Conservation (phyloP, 2,888 invertebrate genomes). For the Tupiocoris notatus region DNA sequence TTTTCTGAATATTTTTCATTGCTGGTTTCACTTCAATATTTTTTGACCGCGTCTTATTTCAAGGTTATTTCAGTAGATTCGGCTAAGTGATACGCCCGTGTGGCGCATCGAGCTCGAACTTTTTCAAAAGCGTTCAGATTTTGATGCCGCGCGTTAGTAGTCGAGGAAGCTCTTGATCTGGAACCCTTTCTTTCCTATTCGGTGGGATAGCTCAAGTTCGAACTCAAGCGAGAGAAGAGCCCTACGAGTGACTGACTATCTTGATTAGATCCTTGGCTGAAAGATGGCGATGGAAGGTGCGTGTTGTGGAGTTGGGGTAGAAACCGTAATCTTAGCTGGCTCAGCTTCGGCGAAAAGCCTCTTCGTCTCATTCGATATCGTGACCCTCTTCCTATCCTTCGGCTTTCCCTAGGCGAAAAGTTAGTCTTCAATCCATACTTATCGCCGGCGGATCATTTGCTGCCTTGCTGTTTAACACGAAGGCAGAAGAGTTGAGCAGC, state of each 20-base stretch:
- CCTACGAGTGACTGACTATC: not conserved
- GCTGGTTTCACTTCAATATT: no score
- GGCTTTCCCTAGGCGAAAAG: not conserved
- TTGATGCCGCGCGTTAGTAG: not conserved
- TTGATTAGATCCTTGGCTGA: not conserved
- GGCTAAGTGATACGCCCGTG: no score
- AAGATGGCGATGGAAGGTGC: not conserved
- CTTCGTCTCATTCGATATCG: not conserved
- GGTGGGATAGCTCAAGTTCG: not conserved
- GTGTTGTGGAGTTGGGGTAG: not conserved
- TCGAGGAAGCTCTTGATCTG: not conserved
- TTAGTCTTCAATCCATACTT: not conserved
- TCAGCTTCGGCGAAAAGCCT: slow-evolving; percentile 5
- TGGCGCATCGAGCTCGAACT: no score
- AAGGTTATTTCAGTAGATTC: no score
- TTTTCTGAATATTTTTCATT: no score
- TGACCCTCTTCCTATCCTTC: not conserved
- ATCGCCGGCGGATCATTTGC: not conserved
- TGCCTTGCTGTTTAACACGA: not conserved
- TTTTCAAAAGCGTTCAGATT: no score
- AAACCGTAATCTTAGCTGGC: slow-evolving; percentile 28
- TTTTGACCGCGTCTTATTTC: no score
- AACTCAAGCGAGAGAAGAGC: not conserved
- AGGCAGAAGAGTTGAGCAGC: not conserved
- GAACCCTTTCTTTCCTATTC: not conserved